These are phyloP conservation scores for Bradynema listronoti DNA, from an alignment of 1,140 invertebrate genomes.

Conservation along the genomic window DNA sequence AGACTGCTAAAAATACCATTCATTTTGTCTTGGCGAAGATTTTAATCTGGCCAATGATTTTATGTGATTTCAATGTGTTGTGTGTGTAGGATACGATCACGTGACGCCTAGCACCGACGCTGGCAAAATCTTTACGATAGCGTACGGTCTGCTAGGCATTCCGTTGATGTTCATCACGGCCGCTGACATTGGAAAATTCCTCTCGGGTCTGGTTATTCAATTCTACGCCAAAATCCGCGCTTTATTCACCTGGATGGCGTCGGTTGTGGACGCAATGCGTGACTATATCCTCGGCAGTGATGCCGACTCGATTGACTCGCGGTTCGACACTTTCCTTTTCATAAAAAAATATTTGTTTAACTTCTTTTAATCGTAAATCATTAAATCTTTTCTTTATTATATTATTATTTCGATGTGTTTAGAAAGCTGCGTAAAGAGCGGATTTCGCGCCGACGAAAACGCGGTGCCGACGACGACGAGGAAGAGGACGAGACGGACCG, in stretches of 20 bases:
- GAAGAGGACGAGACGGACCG: conserved; percentile 50
- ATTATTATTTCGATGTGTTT: conserved; percentile 7
- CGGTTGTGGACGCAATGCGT: conserved; percentile 44
- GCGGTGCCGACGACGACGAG: conserved; percentile 40
- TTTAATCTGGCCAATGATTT: not conserved
- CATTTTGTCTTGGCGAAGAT: not conserved
- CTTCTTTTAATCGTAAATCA: too few relatives aligned
- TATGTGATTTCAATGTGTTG: conserved; percentile 60
- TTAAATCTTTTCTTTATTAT: too few relatives aligned
- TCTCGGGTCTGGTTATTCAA: conserved; percentile 56
- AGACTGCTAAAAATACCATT: not conserved
- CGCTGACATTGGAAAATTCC: conserved; percentile 60
- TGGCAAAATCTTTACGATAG: conserved; percentile 60
- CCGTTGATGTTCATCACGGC: conserved; percentile 61
- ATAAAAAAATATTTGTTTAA: conserved; percentile 4
- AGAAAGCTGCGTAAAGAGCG: conserved; percentile 33
- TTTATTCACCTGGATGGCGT: conserved; percentile 44
- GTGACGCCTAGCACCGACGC: conserved; percentile 59
- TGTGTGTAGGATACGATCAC: conserved; percentile 60
- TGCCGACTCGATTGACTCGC: conserved; percentile 55
- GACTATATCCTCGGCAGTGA: conserved; percentile 48
- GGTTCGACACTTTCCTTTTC: conserved; percentile 24
- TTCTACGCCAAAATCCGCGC: conserved; percentile 49
- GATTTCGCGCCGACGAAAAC: conserved; percentile 22
- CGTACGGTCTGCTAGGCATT: conserved; percentile 61